A percentile compares a stretch with the other conserved stretches of the same genome.
Conservation (phyloP, 1,140 invertebrate species). For the Drosophila guanche region DNA sequence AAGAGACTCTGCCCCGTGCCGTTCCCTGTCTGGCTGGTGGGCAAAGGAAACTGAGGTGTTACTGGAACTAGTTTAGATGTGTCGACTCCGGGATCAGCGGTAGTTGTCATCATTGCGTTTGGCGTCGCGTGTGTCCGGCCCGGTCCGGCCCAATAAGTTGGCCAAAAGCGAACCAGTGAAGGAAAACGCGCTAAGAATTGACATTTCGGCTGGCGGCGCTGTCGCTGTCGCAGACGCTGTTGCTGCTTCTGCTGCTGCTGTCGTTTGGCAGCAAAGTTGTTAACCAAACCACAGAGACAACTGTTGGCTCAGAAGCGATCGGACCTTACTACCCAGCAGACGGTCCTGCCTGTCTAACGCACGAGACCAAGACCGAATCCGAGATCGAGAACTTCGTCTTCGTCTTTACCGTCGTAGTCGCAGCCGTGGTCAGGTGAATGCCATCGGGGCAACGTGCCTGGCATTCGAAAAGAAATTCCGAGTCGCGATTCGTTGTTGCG, state of each 20-base stretch:
- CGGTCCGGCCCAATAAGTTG: conserved; percentile 41
- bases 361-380: conserved; percentile 27
- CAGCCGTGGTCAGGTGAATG: conserved; percentile 72
- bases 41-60: conserved; percentile 43
- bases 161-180: conserved; percentile 48
- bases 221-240: conserved; percentile 20
- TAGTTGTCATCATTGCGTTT: conserved; percentile 32
- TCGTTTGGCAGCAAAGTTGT: conserved; percentile 57
- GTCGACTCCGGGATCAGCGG: conserved; percentile 20
- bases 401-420: conserved; percentile 31
- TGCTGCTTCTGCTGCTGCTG: conserved; percentile 11
- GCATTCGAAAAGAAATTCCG: conserved; percentile 55
- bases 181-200: conserved; percentile 63
- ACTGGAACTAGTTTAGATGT: conserved; percentile 66
- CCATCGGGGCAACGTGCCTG: conserved; percentile 72
- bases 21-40: conserved; percentile 19
- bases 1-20: conserved; percentile 5
- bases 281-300: conserved; percentile 65
- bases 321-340: conserved; percentile 66
- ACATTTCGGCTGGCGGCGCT: conserved; percentile 57
- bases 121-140: conserved; percentile 13
- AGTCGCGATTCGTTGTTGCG: conserved; percentile 55
- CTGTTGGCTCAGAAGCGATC: conserved; percentile 73
- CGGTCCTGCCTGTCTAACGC: conserved; percentile 70
- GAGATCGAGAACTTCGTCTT: conserved; percentile 32